These are phyloP conservation scores for Cercocebus atys DNA, from an alignment of 2,113 vertebrate species.

Conservation along the genomic window DNA sequence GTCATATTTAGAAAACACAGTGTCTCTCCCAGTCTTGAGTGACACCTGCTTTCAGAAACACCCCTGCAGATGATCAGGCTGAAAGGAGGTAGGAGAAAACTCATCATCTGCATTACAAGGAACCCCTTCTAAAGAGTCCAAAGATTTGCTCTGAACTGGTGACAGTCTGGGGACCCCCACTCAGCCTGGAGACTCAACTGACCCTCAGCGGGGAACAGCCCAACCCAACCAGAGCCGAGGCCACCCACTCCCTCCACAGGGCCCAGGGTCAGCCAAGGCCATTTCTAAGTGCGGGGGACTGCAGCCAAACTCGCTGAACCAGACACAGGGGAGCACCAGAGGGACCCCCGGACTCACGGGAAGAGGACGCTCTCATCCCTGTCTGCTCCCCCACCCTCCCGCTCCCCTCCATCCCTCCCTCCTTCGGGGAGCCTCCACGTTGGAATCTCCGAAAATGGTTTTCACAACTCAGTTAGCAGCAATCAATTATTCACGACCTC, in stretches of 20 bases:
- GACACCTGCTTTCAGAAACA: not conserved
- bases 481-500: slow-evolving; percentile 63
- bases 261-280: rapidly evolving
- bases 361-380: not conserved
- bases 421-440: not conserved
- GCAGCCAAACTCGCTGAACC: rapidly evolving
- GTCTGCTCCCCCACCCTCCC: rapidly evolving
- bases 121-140: not conserved
- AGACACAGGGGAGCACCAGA: not conserved
- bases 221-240: rapidly evolving
- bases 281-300: not conserved
- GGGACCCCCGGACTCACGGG: not conserved
- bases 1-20: not conserved
- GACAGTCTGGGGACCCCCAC: too few species aligned
- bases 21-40: not conserved
- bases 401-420: not conserved
- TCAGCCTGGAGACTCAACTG: not conserved
- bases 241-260: not conserved
- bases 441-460: slow-evolving; percentile 30
- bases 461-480: slow-evolving; percentile 56
- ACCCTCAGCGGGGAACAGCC: not conserved
- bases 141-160: not conserved
- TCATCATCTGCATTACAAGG: not conserved
- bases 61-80: not conserved
- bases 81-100: not conserved